These are phyloP conservation scores for Elaphurus davidianus DNA, from an alignment of 2,113 vertebrate genomes.

Conservation along the genomic window DNA sequence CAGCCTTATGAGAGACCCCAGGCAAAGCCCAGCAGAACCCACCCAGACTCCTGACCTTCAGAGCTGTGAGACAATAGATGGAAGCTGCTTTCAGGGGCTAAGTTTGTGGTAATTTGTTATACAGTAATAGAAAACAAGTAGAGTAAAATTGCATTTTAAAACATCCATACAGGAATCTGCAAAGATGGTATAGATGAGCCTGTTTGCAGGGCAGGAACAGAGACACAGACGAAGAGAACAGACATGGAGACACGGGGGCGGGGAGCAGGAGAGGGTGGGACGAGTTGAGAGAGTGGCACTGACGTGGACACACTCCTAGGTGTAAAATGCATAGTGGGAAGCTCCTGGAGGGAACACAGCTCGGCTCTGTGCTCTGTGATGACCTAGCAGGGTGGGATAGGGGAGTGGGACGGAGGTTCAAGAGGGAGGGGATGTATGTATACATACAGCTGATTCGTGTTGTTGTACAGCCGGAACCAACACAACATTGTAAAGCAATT, in stretches of 20 bases:
- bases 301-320: not conserved
- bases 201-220: not conserved
- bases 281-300: not conserved
- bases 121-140: not conserved
- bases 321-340: not conserved
- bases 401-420: not conserved
- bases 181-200: not conserved
- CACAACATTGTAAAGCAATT: not conserved
- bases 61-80: not conserved
- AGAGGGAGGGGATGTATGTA: not conserved
- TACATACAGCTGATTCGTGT: not conserved
- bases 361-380: not conserved
- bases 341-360: not conserved
- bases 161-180: not conserved
- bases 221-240: not conserved
- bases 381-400: not conserved
- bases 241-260: rapidly evolving
- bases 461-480: not conserved
- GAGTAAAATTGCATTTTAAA: not conserved
- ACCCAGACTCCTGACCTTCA: not conserved
- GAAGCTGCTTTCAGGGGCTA: not conserved
- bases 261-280: not conserved
- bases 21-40: not conserved
- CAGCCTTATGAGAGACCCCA: not conserved
- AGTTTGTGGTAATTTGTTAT: not conserved